Base-by-base conservation (phyloP, 2,797 vertebrate genomes). In the Phaenicophaeus curvirostris region DNA sequence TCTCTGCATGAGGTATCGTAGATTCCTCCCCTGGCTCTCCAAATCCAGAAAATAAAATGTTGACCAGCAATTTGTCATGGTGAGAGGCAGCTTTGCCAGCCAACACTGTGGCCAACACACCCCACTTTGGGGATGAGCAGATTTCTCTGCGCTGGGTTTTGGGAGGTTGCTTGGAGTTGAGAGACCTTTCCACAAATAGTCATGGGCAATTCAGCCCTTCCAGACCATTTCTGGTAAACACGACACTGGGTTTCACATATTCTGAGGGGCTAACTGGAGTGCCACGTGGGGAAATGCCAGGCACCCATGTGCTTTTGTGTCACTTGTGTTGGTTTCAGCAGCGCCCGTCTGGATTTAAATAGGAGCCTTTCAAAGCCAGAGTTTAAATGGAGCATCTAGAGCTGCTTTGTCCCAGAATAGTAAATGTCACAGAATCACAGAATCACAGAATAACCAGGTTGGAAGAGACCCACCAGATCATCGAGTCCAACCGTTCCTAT, bases 351-450 rank as follows among this genome's bases (percentile, higher is more conserved):
- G 85, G 66, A 57, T 87, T 83, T 93, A 92, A 92, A 87, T 35
- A 74, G 54, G 58, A 89, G 72, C 54, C 76, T 92, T 95, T 93
- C 82, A 94, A 87, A 87, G n/a, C 18, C 39, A 50, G 79, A 80
- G 46, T 84, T 90, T 59, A 87, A 95, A 92, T 72, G 87, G 13
- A 73, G 39, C 66, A 62, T 95, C 87, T 92, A 87, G 46, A 48
- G 42, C 48, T 84, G 35, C 66, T 88, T 95, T 88, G 66, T 92
- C 85, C 62, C 57, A 81, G 89, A 84, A 73, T 3, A 91, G 90
- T 39, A 81, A 91, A 84, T 53, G 89, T n/a, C n/a, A n/a, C n/a
- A n/a, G n/a, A n/a, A n/a, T n/a, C n/a, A n/a, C n/a, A n/a, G n/a
- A n/a, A n/a, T n/a, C n/a, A n/a, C n/a, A n/a, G n/a, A n/a, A n/a